Evolutionary conservation across 2,888 invertebrate species (phyloP), one percentile per base, ranked within the genome.

Genomic region (Flexamia atlantica): DNA sequence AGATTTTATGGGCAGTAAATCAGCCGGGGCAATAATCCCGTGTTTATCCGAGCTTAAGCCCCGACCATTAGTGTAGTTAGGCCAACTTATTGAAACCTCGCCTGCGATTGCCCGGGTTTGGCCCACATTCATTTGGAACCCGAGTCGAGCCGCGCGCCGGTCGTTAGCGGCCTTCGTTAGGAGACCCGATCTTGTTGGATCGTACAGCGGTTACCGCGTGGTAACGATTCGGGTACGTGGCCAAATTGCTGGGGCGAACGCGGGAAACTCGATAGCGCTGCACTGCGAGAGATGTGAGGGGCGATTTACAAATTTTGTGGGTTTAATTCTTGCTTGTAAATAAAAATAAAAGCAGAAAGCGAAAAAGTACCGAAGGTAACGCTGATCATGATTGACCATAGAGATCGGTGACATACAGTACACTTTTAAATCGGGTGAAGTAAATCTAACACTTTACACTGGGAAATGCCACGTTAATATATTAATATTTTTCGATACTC

Each of bases 1-100:
- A 23, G 30, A 4, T 40, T 20, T 72, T 40, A 23, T 9, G 42
- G 72, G n/a, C 40, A 23, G 50, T 76, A 50, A 76, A 76, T 76
- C 76, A 76, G 14, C 1, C 50, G 10, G 23, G 42, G 28, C 76
- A 25, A 76, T 76, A 76, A 76, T 3, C 46, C 50, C 1, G 50
- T 76, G 50, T 76, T 76, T 76, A 76, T 46, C 28, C 50, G 20
- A 1, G 4, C 42, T n/a, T 32, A 70, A 70, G 30, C 40, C 72
- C 72, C 25, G 12, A 9, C 76, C 76, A 76, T 76, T 76, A 76
- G 50, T 28, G 20, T 46, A 76, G 76, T 76, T 76, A 23, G 76
- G 72, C 72, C 23, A 72, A 72, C 72, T 72, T 72, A 72, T 72
- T 72, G 72, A 72, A 72, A 72, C 72, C 76, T 50, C 50, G 14